Evolutionary conservation across 2,797 vertebrate species (phyloP), one percentile per base, ranked within the genome.

Genomic region (Lophius americanus): DNA sequence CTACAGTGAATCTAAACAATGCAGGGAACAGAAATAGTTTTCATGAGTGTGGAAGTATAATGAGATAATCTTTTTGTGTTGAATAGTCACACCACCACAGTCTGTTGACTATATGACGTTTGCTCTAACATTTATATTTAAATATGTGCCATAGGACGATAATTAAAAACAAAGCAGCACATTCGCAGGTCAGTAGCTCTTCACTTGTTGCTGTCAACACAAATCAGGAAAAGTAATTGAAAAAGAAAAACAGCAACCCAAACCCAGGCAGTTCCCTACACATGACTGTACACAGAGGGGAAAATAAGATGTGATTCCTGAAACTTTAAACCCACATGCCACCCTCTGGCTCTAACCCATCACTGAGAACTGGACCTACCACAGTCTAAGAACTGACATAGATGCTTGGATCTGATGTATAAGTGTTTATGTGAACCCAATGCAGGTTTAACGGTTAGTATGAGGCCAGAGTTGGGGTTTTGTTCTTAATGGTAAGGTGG

Each of bases 311-410:
- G 71, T 91, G 85, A 92, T 90, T 93, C 89, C 92, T 91, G 81
- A 82, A 91, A 82, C 79, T 67, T 85, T 68, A 87, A 91, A 81
- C 89, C 91, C 90, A 89, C 92, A 92, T 92, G 91, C 94, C 95
- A 93, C 93, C 94, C 87, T 93, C 93, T 94, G 94, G 94, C 88
- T 92, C 71, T 84, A 73, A 81, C 81, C 83, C 82, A 64, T 89
- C 87, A 90, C 70, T 86, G 84, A 91, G 92, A 85, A 71, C 80
- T 51, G 75, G 88, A 92, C 87, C 77, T 83, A 90, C 84, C 90
- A 78, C 90, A 91, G 78, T 69, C 75, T 32, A 57, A 76, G 76
- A 38, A 41, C 72, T 44, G 83, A 83, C 76, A 65, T 48, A 72
- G 65, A 73, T 73, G 76, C 72, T 55, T 78, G 66, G 54, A 66